Evolutionary conservation across 2,888 invertebrate species (phyloP).

Genomic region (Halictus quadricinctus): DNA sequence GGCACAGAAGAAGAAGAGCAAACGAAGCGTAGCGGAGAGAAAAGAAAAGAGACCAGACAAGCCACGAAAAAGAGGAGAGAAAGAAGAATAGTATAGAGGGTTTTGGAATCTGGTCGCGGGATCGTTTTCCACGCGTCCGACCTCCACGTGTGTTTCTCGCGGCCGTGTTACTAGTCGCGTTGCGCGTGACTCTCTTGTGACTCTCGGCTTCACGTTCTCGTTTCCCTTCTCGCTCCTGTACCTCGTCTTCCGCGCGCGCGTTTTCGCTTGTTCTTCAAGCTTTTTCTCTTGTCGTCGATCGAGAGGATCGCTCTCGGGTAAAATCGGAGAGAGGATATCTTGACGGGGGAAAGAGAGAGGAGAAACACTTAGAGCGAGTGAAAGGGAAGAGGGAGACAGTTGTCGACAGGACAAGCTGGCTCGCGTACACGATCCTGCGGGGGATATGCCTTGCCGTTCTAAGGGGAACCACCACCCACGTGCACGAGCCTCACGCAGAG

Average conservation of each 20-base stretch:
- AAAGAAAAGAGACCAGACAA: background rate
- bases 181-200: constrained; percentile 18
- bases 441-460: constrained; percentile 75
- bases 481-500: constrained; percentile 67
- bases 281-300: background rate
- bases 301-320: background rate
- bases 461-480: constrained; percentile 67
- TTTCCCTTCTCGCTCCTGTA: constrained; percentile 15
- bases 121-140: constrained; percentile 52
- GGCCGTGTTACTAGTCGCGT: constrained; percentile 19
- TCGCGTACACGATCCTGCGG: constrained; percentile 73
- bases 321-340: background rate
- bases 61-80: background rate
- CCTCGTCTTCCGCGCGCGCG: background rate
- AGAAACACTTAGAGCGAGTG: background rate
- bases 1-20: constrained; percentile 10
- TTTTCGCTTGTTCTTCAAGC: background rate
- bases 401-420: constrained; percentile 56
- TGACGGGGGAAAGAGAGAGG: background rate
- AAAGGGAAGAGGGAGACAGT: background rate
- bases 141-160: constrained; percentile 63
- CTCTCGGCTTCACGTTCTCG: constrained; percentile 33
- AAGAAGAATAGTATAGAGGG: background rate
- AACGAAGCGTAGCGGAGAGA: constrained; percentile 13
- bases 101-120: constrained; percentile 43